Conservation (phyloP, 2,797 vertebrate genomes). For the Danio aesculapii region DNA sequence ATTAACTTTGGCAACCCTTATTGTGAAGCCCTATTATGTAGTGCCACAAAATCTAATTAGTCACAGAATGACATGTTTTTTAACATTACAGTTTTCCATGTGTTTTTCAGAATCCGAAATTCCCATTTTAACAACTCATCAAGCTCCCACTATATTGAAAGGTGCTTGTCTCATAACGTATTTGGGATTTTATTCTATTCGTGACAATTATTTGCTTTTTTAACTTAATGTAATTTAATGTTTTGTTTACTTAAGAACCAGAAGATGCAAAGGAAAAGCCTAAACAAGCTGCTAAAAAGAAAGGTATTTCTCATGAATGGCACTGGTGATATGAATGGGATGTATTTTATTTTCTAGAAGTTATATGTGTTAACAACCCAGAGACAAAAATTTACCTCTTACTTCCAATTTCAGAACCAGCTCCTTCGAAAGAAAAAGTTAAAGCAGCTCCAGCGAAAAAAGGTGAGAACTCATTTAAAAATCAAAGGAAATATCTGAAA, state of each 20-base stretch:
- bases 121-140: constrained; percentile 71
- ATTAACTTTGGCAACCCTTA: no score
- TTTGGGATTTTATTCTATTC: background rate
- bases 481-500: background rate
- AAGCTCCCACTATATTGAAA: constrained; percentile 45
- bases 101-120: constrained; percentile 70
- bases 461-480: constrained; percentile 57
- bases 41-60: no score
- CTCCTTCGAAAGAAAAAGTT: constrained; percentile 59
- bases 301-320: constrained; percentile 56
- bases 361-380: background rate
- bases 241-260: constrained; percentile 56
- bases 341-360: background rate
- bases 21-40: no score
- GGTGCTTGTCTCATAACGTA: constrained; percentile 19
- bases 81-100: background rate
- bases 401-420: constrained; percentile 53
- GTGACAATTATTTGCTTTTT: background rate
- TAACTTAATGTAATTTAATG: background rate
- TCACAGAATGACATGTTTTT: background rate
- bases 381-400: background rate
- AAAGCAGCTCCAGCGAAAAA: constrained; percentile 57
- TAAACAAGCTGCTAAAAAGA: constrained; percentile 58
- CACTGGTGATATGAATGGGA: background rate
- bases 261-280: constrained; percentile 56